These are phyloP conservation scores for Anisognathus igniventris DNA, from an alignment of 2,797 vertebrate species.

Conservation along the genomic window DNA sequence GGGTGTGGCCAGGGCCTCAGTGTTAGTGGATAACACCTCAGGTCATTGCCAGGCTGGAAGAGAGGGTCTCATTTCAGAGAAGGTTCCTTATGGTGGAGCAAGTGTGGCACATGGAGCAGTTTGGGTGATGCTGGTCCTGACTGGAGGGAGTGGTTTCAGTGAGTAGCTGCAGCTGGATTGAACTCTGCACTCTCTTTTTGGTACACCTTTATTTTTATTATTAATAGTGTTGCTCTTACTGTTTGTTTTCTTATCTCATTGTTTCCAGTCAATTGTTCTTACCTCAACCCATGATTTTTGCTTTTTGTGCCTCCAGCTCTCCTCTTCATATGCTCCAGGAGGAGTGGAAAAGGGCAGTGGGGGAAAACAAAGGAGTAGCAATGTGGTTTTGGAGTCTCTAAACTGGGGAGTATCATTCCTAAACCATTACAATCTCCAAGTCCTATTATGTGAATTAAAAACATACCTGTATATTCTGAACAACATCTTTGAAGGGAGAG, in stretches of 20 bases:
- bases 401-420: background rate
- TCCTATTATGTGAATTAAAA: background rate
- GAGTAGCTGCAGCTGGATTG: background rate
- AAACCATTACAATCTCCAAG: background rate
- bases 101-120: background rate
- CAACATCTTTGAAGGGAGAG: slow-evolving; percentile 85
- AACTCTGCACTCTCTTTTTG: background rate
- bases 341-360: background rate
- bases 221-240: background rate
- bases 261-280: background rate
- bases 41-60: background rate
- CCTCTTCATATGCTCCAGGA: background rate
- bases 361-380: background rate
- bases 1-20: background rate
- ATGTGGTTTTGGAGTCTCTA: background rate
- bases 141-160: background rate
- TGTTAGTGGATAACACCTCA: background rate
- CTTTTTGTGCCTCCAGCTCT: background rate
- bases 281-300: background rate
- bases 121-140: background rate
- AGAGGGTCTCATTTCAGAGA: background rate
- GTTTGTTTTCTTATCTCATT: background rate
- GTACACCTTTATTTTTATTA: background rate
- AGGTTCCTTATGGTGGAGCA: background rate
- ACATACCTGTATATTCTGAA: slow-evolving; percentile 90